Base-by-base conservation (phyloP, 2,113 vertebrate species). In the Ia io region DNA sequence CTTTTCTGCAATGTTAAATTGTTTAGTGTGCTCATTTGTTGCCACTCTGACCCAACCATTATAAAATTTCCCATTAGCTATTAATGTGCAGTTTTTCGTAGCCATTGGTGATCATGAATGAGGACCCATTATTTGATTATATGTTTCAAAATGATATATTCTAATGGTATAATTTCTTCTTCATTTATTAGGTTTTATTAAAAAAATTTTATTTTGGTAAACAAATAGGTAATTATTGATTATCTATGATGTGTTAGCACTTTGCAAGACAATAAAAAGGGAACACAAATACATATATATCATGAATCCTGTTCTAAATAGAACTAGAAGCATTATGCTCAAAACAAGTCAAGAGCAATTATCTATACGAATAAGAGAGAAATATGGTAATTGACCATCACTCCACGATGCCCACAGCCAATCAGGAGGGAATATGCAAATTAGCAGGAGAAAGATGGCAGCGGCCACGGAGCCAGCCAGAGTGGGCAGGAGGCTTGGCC, bases 151-250 rank as follows among this genome's bases (percentile, higher is more conserved):
- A 35, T 40, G 6, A 12, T 76, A 6, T 70, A 47, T 56, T 88
- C 22, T 90, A 83, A 87, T 74, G 47, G 10, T 28, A 23, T 69
- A 16, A 65, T 85, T 71, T 89, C 9, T 82, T 71, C 25, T 83
- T 84, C 13, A 63, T 74, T 61, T 69, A 44, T 86, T 82, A 73
- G 20, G 3, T n/a, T 91, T 89, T 10, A 82, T 47, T 88, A 65
- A 51, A 56, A 56, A 83, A 88, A 73, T 59, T 22, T 84, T 71
- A 42, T 63, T 77, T 89, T 89, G 88, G 23, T 95, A 69, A 91
- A 86, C 80, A 86, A 92, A 56, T 56, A 91, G 14, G 32, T 84
- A 76, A 51, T 85, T 77, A 51, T 49, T 90, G 53, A 82, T 59
- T 30, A 79, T 25, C 14, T 78, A 49, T 88, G 28, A 56, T 95